Evolutionary conservation across 2,888 invertebrate genomes (phyloP).

Genomic region (Beris morrisii): DNA sequence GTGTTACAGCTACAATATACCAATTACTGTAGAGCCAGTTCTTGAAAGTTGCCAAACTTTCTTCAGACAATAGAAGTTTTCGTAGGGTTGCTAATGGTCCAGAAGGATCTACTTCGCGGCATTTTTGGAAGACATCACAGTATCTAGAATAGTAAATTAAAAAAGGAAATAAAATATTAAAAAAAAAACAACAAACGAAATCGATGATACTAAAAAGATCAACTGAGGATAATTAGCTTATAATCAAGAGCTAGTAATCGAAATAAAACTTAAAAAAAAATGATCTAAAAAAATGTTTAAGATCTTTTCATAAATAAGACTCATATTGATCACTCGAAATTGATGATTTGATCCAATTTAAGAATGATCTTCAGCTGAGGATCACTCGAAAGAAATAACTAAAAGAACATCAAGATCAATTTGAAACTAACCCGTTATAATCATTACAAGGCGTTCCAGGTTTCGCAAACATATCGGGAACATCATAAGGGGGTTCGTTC

Average conservation of each 20-base stretch:
- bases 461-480: conserved; percentile 91
- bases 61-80: conserved; percentile 82
- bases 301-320: too few species aligned
- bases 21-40: conserved; percentile 87
- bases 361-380: neutral
- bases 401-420: neutral
- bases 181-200: too few species aligned
- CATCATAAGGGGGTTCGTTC: conserved; percentile 86
- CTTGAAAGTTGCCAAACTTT: conserved; percentile 85
- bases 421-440: conserved; percentile 71
- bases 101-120: conserved; percentile 91
- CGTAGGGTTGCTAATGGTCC: conserved; percentile 88
- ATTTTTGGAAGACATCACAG: conserved; percentile 71
- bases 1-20: conserved; percentile 82
- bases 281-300: too few species aligned
- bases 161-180: neutral
- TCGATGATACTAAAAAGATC: neutral
- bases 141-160: conserved; percentile 54
- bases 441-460: conserved; percentile 94
- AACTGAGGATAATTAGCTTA: too few species aligned
- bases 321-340: too few species aligned
- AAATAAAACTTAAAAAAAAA: too few species aligned
- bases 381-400: neutral
- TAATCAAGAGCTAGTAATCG: too few species aligned
- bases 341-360: neutral